Evolutionary conservation across 2,113 vertebrate species (phyloP).

Genomic region (Mastomys natalensis): DNA sequence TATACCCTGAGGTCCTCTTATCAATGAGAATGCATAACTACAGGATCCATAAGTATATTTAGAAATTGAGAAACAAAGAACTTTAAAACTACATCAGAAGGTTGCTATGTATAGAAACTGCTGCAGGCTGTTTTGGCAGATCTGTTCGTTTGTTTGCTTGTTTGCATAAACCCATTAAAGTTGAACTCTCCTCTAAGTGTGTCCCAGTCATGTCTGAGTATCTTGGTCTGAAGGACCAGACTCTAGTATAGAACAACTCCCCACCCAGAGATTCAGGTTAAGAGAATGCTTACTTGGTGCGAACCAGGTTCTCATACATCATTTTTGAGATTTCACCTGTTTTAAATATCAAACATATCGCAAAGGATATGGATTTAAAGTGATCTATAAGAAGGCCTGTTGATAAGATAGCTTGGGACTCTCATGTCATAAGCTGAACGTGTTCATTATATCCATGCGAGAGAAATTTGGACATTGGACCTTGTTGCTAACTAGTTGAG

Average conservation of each 20-base stretch:
- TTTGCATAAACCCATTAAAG: background rate
- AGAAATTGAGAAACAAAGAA: slow-evolving; percentile 14
- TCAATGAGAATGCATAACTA: background rate
- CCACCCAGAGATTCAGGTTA: background rate
- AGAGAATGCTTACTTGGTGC: background rate
- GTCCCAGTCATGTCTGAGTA: background rate
- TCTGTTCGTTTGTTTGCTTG: background rate
- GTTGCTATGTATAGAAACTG: background rate
- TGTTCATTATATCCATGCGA: no score
- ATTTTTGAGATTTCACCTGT: background rate
- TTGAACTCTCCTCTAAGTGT: background rate
- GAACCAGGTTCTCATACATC: background rate
- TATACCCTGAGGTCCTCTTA: background rate
- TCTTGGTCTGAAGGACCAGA: background rate
- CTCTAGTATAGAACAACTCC: background rate
- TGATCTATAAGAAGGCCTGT: background rate
- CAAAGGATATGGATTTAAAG: background rate
- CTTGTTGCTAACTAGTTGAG: background rate
- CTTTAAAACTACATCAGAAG: background rate
- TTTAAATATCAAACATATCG: background rate
- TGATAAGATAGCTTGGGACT: background rate
- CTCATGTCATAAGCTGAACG: no score
- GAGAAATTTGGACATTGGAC: no score
- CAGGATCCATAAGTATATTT: background rate
- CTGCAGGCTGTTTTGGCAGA: background rate